Percentiles rank a stretch among this genome's conserved stretches.
Conservation (phyloP, 2,113 vertebrate genomes). For the Entelurus aequoreus region DNA sequence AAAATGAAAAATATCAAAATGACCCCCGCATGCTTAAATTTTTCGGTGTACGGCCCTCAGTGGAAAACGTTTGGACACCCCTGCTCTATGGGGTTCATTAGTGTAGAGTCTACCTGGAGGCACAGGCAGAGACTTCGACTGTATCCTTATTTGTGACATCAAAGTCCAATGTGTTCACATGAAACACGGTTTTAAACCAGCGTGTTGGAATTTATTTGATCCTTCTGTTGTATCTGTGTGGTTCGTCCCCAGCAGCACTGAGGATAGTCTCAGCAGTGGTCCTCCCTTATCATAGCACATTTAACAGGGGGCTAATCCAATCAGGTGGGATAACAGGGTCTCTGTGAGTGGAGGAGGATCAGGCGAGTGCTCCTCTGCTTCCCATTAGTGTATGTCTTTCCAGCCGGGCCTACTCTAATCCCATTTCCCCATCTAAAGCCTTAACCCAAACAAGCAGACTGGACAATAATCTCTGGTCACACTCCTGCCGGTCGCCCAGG, state of each 20-base stretch:
- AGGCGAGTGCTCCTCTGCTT: conserved; percentile 66
- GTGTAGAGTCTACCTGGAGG: neutral
- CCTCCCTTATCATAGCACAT: conserved; percentile 70
- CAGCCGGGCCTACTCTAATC: conserved; percentile 71
- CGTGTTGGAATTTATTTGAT: conserved; percentile 43
- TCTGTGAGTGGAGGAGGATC: conserved; percentile 64
- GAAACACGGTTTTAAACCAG: conserved; percentile 20
- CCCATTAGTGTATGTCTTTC: conserved; percentile 67
- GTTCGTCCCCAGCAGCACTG: conserved; percentile 40
- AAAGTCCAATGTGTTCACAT: conserved; percentile 13
- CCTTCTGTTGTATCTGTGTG: conserved; percentile 38
- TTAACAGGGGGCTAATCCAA: conserved; percentile 75
- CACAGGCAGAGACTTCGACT: neutral
- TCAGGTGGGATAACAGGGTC: conserved; percentile 72
- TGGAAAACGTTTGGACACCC: too few species aligned
- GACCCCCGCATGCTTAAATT: too few species aligned
- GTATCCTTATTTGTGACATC: conserved; percentile 15
- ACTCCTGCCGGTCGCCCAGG: conserved; percentile 59
- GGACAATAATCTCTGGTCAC: conserved; percentile 73
- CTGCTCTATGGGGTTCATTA: too few species aligned
- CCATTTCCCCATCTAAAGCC: conserved; percentile 76
- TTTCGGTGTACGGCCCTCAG: too few species aligned
- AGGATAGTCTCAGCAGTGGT: conserved; percentile 59
- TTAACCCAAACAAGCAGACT: conserved; percentile 73
- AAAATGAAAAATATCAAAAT: too few species aligned